Conservation (phyloP, 2,888 invertebrate genomes). For the Caenorhabditis panamensis region DNA sequence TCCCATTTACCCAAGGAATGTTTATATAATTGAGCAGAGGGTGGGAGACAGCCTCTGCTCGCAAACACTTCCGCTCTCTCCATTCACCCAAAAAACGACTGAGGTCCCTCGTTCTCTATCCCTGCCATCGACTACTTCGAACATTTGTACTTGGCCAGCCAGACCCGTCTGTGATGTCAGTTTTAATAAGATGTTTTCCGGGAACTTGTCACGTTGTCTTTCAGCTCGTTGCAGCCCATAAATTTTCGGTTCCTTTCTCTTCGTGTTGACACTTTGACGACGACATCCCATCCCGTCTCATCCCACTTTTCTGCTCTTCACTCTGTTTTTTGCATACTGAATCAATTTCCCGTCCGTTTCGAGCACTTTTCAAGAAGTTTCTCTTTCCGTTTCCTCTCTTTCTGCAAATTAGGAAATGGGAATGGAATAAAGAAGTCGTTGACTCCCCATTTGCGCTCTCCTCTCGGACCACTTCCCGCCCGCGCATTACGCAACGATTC, state of each 20-base stretch:
- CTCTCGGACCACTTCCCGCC: background rate
- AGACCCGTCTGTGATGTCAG: conserved; percentile 22
- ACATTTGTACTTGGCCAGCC: conserved; percentile 56
- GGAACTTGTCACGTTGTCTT: conserved; percentile 13
- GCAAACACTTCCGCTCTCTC: conserved; percentile 49
- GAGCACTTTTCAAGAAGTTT: background rate
- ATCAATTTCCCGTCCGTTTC: conserved; percentile 14
- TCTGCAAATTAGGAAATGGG: conserved; percentile 10
- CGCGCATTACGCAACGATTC: background rate
- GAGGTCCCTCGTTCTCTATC: background rate
- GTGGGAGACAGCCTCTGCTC: conserved; percentile 14
- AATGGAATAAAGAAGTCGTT: background rate
- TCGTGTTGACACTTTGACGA: conserved; percentile 47
- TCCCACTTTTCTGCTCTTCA: conserved; percentile 24
- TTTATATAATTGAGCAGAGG: conserved; percentile 41
- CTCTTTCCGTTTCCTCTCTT: background rate
- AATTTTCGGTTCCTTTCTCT: conserved; percentile 6
- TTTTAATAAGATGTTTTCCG: background rate
- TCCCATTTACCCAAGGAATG: conserved; percentile 35
- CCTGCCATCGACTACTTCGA: background rate
- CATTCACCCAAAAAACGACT: conserved; percentile 31
- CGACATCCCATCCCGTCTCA: conserved; percentile 9
- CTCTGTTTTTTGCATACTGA: background rate
- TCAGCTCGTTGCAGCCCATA: conserved; percentile 11
- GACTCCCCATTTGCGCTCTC: no score